Evolutionary conservation across 2,797 vertebrate species (phyloP).

Genomic region (Pangasius krempfi): DNA sequence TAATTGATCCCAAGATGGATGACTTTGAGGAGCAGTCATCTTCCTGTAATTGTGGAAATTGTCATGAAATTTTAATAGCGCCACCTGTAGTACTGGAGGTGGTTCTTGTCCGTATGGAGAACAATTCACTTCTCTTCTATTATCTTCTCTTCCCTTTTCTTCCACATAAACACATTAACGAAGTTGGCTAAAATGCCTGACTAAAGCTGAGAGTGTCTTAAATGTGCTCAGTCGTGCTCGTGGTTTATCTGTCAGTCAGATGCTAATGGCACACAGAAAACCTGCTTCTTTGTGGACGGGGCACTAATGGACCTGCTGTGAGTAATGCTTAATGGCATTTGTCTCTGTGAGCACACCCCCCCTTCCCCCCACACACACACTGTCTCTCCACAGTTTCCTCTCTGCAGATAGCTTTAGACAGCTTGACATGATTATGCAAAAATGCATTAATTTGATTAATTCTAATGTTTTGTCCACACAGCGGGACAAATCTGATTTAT

Average conservation of each 20-base stretch:
- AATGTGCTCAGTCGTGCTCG: conserved; percentile 1
- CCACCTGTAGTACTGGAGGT: conserved; percentile 1
- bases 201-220: conserved; percentile 30
- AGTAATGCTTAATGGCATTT: conserved; percentile 50
- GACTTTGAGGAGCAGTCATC: neutral
- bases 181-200: conserved; percentile 9
- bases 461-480: conserved; percentile 26
- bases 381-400: neutral
- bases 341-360: conserved; percentile 9
- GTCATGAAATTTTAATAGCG: neutral
- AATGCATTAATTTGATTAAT: conserved; percentile 38
- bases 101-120: no score
- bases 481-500: conserved; percentile 15
- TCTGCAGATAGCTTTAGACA: conserved; percentile 32
- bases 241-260: conserved; percentile 48
- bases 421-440: conserved; percentile 32
- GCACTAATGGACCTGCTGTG: conserved; percentile 51
- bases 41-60: neutral
- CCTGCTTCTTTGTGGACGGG: conserved; percentile 42
- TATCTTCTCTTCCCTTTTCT: neutral
- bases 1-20: neutral
- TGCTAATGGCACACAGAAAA: conserved; percentile 39
- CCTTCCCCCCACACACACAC: neutral
- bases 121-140: neutral
- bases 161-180: conserved; percentile 15